Conservation (phyloP, 2,797 vertebrate species). For the Myripristis jacobus region DNA sequence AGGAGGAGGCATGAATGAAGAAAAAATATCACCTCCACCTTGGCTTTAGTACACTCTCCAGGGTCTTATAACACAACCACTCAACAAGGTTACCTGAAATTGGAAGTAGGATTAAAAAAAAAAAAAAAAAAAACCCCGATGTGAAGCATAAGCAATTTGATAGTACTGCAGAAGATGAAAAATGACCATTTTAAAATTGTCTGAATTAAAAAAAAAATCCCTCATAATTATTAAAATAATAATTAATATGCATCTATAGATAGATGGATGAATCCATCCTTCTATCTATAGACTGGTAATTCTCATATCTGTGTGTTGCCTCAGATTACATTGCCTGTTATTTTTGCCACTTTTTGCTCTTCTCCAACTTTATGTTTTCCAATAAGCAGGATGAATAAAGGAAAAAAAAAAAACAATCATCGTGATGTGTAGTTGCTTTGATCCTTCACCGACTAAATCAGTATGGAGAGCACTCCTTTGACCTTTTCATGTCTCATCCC, state of each 20-base stretch:
- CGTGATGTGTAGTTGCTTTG: slow-evolving; percentile 40
- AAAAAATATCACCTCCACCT: slow-evolving; percentile 16
- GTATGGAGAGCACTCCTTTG: slow-evolving; percentile 65
- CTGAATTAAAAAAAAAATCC: neutral
- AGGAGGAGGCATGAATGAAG: slow-evolving; percentile 26
- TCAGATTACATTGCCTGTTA: neutral
- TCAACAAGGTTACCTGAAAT: slow-evolving; percentile 50
- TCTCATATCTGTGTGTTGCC: neutral
- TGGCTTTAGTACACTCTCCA: slow-evolving; percentile 38
- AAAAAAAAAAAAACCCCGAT: no score
- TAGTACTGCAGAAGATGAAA: neutral
- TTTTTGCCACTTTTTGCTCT: neutral
- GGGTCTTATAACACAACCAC: slow-evolving; percentile 37
- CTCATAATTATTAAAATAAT: slow-evolving; percentile 9
- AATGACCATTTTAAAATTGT: slow-evolving; percentile 1
- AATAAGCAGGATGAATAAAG: slow-evolving; percentile 9
- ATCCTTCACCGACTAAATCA: slow-evolving; percentile 60
- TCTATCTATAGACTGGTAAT: neutral
- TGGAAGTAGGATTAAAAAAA: slow-evolving; percentile 25
- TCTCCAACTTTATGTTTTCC: neutral
- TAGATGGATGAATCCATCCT: neutral
- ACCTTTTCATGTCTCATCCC: slow-evolving; percentile 65
- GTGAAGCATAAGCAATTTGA: slow-evolving; percentile 34
- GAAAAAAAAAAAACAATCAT: slow-evolving; percentile 21
- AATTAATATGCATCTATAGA: neutral